Evolutionary conservation across 2,888 invertebrate genomes (phyloP).

Genomic region (Netelia melanura): DNA sequence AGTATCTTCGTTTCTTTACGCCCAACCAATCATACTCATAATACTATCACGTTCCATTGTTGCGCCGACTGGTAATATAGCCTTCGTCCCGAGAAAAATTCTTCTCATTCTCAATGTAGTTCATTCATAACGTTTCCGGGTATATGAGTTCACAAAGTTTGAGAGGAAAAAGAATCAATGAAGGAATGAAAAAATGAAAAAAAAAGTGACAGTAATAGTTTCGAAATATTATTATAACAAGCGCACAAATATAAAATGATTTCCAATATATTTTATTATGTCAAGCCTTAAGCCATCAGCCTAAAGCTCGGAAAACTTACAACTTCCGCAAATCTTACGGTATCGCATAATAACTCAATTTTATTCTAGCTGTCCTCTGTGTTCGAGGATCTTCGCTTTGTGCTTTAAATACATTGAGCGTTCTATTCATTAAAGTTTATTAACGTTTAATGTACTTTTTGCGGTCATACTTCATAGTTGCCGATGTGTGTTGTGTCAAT

Average conservation of each 20-base stretch:
- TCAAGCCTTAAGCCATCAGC: no score
- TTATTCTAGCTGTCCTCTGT: no score
- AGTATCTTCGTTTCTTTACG: slow-evolving; percentile 61
- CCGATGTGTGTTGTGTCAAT: no score
- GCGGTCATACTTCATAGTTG: neutral
- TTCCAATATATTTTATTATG: no score
- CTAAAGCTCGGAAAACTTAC: no score
- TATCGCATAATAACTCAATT: no score
- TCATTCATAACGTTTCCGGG: slow-evolving; percentile 14
- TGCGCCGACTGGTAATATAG: slow-evolving; percentile 38
- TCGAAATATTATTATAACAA: no score
- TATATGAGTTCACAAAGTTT: slow-evolving; percentile 7
- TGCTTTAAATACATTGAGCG: no score
- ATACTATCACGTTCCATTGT: slow-evolving; percentile 67
- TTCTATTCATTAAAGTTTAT: no score
- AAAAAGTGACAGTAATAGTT: neutral
- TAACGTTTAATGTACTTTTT: neutral
- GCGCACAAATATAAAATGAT: no score
- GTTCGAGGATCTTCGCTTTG: no score
- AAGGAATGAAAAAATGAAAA: neutral
- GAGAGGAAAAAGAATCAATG: neutral
- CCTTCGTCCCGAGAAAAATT: slow-evolving; percentile 51
- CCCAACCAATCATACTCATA: slow-evolving; percentile 55
- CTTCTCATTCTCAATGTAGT: slow-evolving; percentile 19
- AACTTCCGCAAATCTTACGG: no score